Conservation (phyloP, 2,113 vertebrate species). For the Oplegnathus fasciatus region DNA sequence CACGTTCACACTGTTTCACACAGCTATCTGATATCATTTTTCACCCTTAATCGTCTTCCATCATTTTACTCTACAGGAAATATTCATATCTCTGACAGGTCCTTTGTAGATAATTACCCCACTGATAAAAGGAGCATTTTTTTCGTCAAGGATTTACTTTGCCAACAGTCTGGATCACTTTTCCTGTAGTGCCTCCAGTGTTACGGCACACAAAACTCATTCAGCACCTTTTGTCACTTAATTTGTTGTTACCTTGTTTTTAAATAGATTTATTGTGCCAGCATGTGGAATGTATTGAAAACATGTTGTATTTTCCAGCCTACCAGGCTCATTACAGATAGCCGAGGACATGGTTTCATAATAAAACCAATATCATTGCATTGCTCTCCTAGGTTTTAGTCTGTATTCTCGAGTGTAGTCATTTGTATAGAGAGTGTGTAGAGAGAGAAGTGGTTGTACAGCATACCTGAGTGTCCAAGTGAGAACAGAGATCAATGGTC, state of each 20-base stretch:
- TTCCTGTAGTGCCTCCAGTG: background rate
- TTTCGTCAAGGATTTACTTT: background rate
- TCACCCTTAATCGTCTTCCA: slow-evolving; percentile 15
- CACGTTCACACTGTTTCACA: background rate
- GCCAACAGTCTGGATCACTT: background rate
- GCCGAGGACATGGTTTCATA: background rate
- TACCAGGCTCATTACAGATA: background rate
- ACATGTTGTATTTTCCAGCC: background rate
- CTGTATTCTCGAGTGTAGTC: background rate
- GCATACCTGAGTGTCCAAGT: slow-evolving; percentile 29
- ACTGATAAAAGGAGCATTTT: background rate
- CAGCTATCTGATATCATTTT: slow-evolving; percentile 9
- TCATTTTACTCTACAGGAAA: background rate
- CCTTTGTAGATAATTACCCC: slow-evolving; percentile 24
- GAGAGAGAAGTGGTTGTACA: slow-evolving; percentile 13
- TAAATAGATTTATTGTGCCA: background rate
- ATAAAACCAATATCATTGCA: background rate
- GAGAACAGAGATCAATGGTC: slow-evolving; percentile 15
- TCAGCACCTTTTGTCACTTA: background rate
- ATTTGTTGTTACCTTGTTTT: background rate
- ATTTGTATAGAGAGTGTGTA: slow-evolving; percentile 21
- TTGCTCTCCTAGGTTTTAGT: background rate
- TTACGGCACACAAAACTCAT: background rate
- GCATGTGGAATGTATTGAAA: background rate
- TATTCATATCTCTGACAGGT: background rate